Conservation (phyloP, 2,113 vertebrate genomes). For the Gavia stellata region DNA sequence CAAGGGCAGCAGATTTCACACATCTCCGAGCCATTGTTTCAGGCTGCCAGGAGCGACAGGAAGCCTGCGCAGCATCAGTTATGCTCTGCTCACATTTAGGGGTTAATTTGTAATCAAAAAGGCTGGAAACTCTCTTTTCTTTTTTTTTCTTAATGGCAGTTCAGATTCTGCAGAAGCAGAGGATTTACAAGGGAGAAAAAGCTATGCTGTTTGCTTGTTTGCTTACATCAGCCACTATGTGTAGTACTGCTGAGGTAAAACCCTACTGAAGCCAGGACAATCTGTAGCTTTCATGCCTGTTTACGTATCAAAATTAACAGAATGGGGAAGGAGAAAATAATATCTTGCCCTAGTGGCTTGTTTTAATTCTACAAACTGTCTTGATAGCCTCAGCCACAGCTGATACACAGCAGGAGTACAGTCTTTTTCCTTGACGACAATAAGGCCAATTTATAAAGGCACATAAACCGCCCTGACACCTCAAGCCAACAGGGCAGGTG, state of each 20-base stretch:
- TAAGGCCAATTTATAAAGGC: background rate
- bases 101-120: constrained; percentile 22
- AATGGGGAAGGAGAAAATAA: background rate
- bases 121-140: background rate
- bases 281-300: background rate
- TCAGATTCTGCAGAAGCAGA: background rate
- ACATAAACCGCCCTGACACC: background rate
- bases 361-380: background rate
- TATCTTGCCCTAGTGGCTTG: background rate
- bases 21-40: background rate
- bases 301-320: background rate
- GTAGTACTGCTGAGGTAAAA: background rate
- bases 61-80: background rate
- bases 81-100: background rate
- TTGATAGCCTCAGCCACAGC: background rate
- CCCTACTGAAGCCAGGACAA: background rate
- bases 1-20: background rate
- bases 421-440: background rate
- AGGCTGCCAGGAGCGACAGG: background rate
- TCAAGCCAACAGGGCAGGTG: background rate
- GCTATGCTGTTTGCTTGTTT: background rate
- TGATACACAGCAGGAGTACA: background rate
- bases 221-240: background rate
- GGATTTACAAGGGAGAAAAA: background rate
- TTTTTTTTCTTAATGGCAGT: background rate